phyloP scores from a whole-genome alignment of 2,888 invertebrate species.

The Eupsilia transversa region DNA sequence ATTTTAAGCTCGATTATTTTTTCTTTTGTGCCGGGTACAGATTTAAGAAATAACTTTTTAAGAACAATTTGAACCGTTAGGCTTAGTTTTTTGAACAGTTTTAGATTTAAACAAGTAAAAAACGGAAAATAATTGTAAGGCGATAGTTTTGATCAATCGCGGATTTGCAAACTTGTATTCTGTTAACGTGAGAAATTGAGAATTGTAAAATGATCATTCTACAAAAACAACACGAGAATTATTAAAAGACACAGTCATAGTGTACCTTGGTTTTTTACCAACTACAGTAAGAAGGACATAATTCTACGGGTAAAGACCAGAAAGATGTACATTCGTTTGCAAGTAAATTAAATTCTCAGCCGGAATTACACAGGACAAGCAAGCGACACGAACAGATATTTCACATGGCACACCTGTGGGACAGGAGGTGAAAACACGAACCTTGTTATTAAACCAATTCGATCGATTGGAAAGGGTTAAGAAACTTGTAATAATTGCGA shows the following conservation, averaged over 20 bases:
- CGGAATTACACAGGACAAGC: slow-evolving; percentile 24
- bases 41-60: slow-evolving; percentile 69
- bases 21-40: slow-evolving; percentile 77
- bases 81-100: slow-evolving; percentile 59
- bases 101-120: slow-evolving; percentile 45
- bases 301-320: not conserved
- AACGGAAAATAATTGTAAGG: slow-evolving; percentile 39
- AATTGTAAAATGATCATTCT: not conserved
- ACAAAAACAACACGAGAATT: not conserved
- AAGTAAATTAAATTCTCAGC: slow-evolving; percentile 18
- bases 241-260: not conserved
- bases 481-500: slow-evolving; percentile 85
- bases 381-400: slow-evolving; percentile 50
- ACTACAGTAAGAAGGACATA: not conserved
- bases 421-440: slow-evolving; percentile 82
- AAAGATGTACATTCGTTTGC: not conserved
- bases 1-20: slow-evolving; percentile 89
- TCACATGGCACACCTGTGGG: slow-evolving; percentile 83
- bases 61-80: slow-evolving; percentile 75
- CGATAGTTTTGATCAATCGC: slow-evolving; percentile 27
- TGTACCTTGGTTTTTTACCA: not conserved
- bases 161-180: not conserved
- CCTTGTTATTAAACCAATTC: slow-evolving; percentile 88
- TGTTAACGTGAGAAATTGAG: slow-evolving; percentile 15
- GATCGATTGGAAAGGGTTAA: slow-evolving; percentile 89